Evolutionary conservation across 2,113 vertebrate species (phyloP).

Genomic region (Actenoides hombroni): DNA sequence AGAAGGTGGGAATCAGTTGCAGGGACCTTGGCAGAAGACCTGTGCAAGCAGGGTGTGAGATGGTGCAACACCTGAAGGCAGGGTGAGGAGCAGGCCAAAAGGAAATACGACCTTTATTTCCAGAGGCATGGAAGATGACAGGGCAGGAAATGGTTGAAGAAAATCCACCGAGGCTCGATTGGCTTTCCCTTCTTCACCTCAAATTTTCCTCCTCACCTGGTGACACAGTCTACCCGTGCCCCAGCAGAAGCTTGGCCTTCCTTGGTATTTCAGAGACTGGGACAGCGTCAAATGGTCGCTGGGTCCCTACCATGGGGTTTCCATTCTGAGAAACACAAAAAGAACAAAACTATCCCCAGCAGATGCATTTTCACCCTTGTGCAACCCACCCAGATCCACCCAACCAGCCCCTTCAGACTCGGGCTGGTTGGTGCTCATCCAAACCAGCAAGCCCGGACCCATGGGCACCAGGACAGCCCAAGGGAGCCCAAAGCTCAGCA

Average conservation of each 20-base stretch:
- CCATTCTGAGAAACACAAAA: not conserved
- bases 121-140: not conserved
- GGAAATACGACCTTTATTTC: not conserved
- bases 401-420: not conserved
- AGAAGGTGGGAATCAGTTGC: rapidly evolving
- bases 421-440: rapidly evolving
- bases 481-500: rapidly evolving
- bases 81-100: not conserved
- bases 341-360: not conserved
- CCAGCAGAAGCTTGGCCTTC: not conserved
- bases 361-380: too few species aligned
- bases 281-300: rapidly evolving
- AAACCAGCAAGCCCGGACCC: rapidly evolving
- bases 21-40: not conserved
- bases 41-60: rapidly evolving
- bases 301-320: not conserved
- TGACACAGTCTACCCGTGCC: rapidly evolving
- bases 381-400: not conserved
- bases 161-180: not conserved
- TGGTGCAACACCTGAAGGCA: not conserved
- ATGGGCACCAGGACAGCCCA: rapidly evolving
- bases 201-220: rapidly evolving
- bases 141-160: not conserved
- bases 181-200: not conserved
- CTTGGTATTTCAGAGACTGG: not conserved